These are phyloP conservation scores for Drosophila repletoides DNA, from an alignment of 1,140 invertebrate genomes.

Conservation along the genomic window DNA sequence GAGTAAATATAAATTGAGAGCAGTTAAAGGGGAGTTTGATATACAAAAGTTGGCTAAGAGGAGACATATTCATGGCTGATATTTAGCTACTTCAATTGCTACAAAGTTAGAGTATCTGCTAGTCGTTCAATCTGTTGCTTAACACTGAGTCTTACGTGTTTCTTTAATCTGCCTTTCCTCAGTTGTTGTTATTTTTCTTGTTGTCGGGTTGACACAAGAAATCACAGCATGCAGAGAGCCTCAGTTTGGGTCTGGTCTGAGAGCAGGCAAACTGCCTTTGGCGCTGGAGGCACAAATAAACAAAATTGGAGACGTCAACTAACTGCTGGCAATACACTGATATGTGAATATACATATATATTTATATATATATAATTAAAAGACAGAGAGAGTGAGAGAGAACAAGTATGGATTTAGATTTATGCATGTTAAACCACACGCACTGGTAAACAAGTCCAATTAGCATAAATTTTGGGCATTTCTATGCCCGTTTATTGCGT, in stretches of 20 bases:
- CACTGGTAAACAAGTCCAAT: conserved; percentile 78
- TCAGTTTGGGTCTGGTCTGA: neutral
- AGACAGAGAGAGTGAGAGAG: neutral
- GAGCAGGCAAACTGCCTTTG: conserved; percentile 55
- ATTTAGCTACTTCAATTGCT: no score
- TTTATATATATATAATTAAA: conserved; percentile 6
- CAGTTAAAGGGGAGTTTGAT: no score
- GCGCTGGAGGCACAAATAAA: conserved; percentile 58
- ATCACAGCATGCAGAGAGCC: conserved; percentile 52
- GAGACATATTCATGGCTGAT: no score
- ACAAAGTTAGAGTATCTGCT: no score
- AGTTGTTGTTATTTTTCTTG: conserved; percentile 12
- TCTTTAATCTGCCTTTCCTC: neutral
- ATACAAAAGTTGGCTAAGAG: no score
- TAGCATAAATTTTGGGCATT: conserved; percentile 73
- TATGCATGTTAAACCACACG: conserved; percentile 58
- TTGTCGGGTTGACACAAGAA: conserved; percentile 63
- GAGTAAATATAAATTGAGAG: no score
- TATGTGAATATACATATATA: conserved; percentile 6
- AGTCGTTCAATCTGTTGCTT: no score
- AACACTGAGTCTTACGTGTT: no score
- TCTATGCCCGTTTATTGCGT: conserved; percentile 69
- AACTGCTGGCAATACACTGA: conserved; percentile 33
- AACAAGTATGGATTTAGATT: conserved; percentile 21
- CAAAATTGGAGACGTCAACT: conserved; percentile 71